Evolutionary conservation across 2,113 vertebrate species (phyloP).

Genomic region (Oriolus oriolus): DNA sequence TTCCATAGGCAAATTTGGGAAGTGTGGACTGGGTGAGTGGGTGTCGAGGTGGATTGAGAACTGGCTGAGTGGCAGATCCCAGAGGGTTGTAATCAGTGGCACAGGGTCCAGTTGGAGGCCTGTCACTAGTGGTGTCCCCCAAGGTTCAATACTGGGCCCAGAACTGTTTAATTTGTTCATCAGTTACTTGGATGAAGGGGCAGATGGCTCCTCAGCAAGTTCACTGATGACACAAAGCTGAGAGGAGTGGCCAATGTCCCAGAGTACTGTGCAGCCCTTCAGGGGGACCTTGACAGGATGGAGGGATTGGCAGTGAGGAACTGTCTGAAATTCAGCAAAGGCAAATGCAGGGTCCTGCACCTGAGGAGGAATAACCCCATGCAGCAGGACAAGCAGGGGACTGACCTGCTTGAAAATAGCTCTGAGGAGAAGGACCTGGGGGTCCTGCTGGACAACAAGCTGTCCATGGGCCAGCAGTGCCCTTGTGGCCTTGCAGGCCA

Average conservation of each 20-base stretch:
- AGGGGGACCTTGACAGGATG: not conserved
- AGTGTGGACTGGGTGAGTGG: not conserved
- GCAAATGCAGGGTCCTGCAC: not conserved
- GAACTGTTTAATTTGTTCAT: not conserved
- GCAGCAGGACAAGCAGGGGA: not conserved
- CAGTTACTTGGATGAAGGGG: too few relatives aligned
- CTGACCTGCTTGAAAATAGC: not conserved
- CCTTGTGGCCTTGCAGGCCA: not conserved
- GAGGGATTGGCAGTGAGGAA: not conserved
- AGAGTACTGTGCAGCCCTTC: not conserved
- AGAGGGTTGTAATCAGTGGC: not conserved
- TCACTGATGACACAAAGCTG: not conserved
- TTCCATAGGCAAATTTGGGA: not conserved
- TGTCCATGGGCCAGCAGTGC: not conserved
- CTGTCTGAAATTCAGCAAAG: not conserved
- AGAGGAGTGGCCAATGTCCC: accelerated
- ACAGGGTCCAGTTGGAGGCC: too few relatives aligned
- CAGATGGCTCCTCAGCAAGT: not conserved
- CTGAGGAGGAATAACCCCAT: not conserved
- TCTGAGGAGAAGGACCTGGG: not conserved
- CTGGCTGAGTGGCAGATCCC: not conserved
- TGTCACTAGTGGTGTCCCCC: not conserved
- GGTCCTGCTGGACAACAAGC: not conserved
- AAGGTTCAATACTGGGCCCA: not conserved
- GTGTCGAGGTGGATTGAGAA: not conserved